A percentile compares a stretch with the other conserved stretches of the same genome.
Evolutionary conservation across 2,888 invertebrate genomes (phyloP).

Genomic region (Trimorus sp.): DNA sequence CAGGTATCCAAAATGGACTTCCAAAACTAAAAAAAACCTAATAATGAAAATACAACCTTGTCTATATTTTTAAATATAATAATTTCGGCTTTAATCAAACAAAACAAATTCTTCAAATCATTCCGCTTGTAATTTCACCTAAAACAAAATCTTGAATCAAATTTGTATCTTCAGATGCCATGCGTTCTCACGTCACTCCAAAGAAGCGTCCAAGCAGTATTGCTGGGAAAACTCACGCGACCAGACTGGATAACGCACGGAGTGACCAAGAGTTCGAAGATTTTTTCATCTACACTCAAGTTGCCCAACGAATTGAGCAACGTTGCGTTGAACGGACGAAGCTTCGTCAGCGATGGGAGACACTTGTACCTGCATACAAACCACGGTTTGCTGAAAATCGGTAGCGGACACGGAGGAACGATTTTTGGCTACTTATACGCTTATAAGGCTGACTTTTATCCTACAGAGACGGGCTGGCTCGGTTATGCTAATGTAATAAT

Average conservation of each 20-base stretch:
- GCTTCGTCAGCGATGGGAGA: slow-evolving; percentile 94
- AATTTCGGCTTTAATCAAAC: too few relatives aligned
- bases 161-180: slow-evolving; percentile 86
- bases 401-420: slow-evolving; percentile 96
- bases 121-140: too few relatives aligned
- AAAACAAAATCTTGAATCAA: neutral
- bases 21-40: too few relatives aligned
- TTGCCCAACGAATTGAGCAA: slow-evolving; percentile 83
- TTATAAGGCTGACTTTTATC: slow-evolving; percentile 91
- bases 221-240: slow-evolving; percentile 91
- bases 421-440: slow-evolving; percentile 94
- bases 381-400: slow-evolving; percentile 94
- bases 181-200: slow-evolving; percentile 92
- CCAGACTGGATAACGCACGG: slow-evolving; percentile 96
- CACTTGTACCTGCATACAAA: slow-evolving; percentile 93
- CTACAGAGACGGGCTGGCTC: slow-evolving; percentile 91
- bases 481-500: slow-evolving; percentile 85
- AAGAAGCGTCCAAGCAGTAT: slow-evolving; percentile 93
- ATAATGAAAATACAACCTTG: too few relatives aligned
- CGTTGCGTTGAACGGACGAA: slow-evolving; percentile 82
- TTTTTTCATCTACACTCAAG: slow-evolving; percentile 86
- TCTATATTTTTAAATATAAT: too few relatives aligned
- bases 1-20: slow-evolving; percentile 81
- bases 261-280: slow-evolving; percentile 89
- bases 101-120: too few relatives aligned